Base-by-base conservation (phyloP, 2,888 invertebrate species). In the Parnassius glacialis region DNA sequence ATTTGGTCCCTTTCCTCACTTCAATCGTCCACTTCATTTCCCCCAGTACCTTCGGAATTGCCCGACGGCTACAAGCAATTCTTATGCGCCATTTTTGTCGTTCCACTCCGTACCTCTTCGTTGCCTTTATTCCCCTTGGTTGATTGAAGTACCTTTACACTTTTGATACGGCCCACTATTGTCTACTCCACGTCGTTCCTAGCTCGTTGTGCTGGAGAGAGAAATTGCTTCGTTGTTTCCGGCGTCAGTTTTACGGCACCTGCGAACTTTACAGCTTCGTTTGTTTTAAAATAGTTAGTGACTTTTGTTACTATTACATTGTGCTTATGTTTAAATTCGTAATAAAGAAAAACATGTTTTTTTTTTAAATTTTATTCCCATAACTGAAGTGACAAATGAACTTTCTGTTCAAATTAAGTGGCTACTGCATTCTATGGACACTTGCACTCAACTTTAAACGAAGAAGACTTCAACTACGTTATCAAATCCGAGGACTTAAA, bases 81-180 rank as follows among this genome's bases (percentile, higher is more conserved):
- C 47, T 47, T 48, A 42, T 53, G 53, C 53, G 59, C 44, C 47
- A 47, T 59, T 59, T 34, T 57, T 48, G 48, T 57, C 50, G 13
- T 42, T 52, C 44, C 57, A 50, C 51, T 57, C 52, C 52, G 44
- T 59, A 52, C 57, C 44, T n/a, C 57, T 42, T 51, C 59, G 45
- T 53, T 53, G 16, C 53, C 59, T 59, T 53, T 53, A 53, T 59
- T 48, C 48, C 41, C 41, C 48, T 53, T 25, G 57, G 44, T 45
- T 53, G 52, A 59, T 59, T 52, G 48, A 59, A 59, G 53, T 53
- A 59, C 53, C 53, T 53, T 59, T 16, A 53, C 59, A 53, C 52
- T 59, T 53, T 47, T 42, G 53, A 41, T 53, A 59, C 50, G 42
- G 25, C 9, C 34, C 41, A 41, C n/a, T 34, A 57, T 57, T 57